These are phyloP conservation scores for Pararge aegeria DNA, from an alignment of 1,140 invertebrate species.

Conservation along the genomic window DNA sequence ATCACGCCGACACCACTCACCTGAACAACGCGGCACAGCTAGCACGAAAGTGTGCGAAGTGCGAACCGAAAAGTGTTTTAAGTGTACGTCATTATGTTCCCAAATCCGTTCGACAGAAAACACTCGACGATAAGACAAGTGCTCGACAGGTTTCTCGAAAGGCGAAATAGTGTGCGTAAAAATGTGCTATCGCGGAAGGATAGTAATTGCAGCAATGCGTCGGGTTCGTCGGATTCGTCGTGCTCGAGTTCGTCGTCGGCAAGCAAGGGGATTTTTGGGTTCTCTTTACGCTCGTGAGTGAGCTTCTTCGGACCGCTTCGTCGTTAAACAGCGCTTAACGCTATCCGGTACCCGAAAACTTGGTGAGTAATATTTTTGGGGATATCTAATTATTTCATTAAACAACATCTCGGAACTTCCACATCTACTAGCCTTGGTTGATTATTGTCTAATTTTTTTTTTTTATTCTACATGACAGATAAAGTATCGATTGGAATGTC, in stretches of 20 bases:
- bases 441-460: too few relatives aligned
- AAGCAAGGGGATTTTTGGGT: conserved; percentile 38
- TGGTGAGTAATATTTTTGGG: conserved; percentile 13
- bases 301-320: conserved; percentile 1
- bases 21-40: conserved; percentile 22
- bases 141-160: conserved; percentile 81
- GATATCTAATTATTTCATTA: neutral
- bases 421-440: too few relatives aligned
- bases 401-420: too few relatives aligned
- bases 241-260: conserved; percentile 35
- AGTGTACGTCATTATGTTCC: conserved; percentile 81
- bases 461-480: too few relatives aligned
- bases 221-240: conserved; percentile 44
- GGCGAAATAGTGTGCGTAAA: conserved; percentile 38
- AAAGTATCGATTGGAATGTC: too few relatives aligned
- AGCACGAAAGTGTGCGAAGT: conserved; percentile 33
- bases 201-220: conserved; percentile 58
- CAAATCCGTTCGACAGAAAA: conserved; percentile 87
- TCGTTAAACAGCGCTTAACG: conserved; percentile 5
- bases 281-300: conserved; percentile 34
- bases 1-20: conserved; percentile 25
- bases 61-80: conserved; percentile 21
- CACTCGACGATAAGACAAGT: conserved; percentile 86
- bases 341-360: conserved; percentile 6
- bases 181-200: conserved; percentile 61